Evolutionary conservation across 2,888 invertebrate genomes (phyloP).

Genomic region (Tetragnatha montana): DNA sequence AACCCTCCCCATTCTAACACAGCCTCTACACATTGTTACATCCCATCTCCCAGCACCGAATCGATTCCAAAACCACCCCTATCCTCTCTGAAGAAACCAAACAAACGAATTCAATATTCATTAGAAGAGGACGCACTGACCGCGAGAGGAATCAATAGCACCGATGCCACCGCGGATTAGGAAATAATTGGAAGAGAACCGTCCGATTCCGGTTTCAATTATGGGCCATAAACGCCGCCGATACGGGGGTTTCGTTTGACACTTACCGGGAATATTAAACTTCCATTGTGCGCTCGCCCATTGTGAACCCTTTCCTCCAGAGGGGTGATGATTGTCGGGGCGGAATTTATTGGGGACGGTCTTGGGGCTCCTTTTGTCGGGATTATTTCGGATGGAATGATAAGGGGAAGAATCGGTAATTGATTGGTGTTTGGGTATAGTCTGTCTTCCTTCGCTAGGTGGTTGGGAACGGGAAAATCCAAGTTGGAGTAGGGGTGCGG

Average conservation of each 20-base stretch:
- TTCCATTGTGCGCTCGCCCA: not conserved
- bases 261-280: not conserved
- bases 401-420: not conserved
- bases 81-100: not conserved
- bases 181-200: not conserved
- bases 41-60: too few species aligned
- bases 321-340: not conserved
- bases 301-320: not conserved
- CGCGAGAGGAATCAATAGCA: not conserved
- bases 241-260: constrained; percentile 39
- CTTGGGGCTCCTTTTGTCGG: not conserved
- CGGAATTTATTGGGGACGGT: not conserved
- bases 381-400: not conserved
- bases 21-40: too few species aligned
- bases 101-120: not conserved
- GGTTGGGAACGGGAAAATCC: too few species aligned
- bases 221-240: constrained; percentile 15
- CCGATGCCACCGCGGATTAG: not conserved
- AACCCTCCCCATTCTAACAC: too few species aligned
- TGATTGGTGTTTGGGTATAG: not conserved
- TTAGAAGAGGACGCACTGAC: not conserved
- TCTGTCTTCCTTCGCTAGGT: too few species aligned
- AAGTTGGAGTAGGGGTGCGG: too few species aligned
- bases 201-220: constrained; percentile 3
- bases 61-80: not conserved